Evolutionary conservation across 1,140 invertebrate species (phyloP).

Genomic region (Zaprionus tsacasi): DNA sequence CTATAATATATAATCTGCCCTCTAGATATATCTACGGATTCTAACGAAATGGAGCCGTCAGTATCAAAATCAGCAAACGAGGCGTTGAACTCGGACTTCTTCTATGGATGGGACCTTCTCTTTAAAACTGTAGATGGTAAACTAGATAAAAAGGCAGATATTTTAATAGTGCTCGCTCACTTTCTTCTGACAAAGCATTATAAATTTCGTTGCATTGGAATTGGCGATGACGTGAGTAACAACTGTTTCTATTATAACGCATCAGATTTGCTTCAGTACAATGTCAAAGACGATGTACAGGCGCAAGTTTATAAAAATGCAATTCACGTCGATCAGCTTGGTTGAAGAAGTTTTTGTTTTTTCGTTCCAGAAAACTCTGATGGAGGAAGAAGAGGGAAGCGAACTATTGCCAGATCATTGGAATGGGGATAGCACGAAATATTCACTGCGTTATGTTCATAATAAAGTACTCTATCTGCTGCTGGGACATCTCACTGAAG

Average conservation of each 20-base stretch:
- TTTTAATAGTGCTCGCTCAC: conserved; percentile 89
- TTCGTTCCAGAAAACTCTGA: conserved; percentile 86
- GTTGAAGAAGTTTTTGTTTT: conserved; percentile 8
- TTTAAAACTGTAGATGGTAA: conserved; percentile 86
- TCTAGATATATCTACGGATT: conserved; percentile 11
- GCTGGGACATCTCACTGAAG: conserved; percentile 87
- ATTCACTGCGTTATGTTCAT: conserved; percentile 88
- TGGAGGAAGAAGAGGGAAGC: conserved; percentile 86
- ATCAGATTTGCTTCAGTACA: no score
- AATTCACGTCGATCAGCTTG: neutral
- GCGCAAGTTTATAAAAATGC: no score
- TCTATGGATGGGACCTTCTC: conserved; percentile 91
- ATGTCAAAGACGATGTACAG: neutral
- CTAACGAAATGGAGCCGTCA: conserved; percentile 39
- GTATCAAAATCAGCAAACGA: conserved; percentile 19
- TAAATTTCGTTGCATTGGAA: conserved; percentile 88
- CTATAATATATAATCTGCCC: conserved; percentile 18
- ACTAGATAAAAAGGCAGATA: conserved; percentile 88
- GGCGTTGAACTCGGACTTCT: conserved; percentile 56
- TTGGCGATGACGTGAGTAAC: conserved; percentile 88
- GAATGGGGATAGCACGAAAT: conserved; percentile 87
- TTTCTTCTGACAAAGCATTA: conserved; percentile 89
- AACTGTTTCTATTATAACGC: neutral
- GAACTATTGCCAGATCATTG: conserved; percentile 89
- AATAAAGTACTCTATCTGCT: conserved; percentile 88